A percentile compares a stretch with the other conserved stretches of the same genome.
These are phyloP conservation scores for Alaudala cheleensis DNA, from an alignment of 2,113 vertebrate species.

Conservation along the genomic window DNA sequence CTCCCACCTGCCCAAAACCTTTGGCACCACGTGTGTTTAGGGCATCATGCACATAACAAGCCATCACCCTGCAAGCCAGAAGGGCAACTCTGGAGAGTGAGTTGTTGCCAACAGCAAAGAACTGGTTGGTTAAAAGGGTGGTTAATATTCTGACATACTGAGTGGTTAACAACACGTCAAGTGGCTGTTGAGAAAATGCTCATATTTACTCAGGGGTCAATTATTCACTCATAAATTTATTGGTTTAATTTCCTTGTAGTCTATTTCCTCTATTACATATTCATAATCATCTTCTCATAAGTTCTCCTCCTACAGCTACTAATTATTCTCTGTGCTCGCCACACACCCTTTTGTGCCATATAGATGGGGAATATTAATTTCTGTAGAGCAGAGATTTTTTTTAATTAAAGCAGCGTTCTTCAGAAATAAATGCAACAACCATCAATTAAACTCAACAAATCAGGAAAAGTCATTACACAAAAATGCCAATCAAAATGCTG, in stretches of 20 bases:
- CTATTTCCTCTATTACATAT: slow-evolving; percentile 40
- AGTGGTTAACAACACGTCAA: slow-evolving; percentile 23
- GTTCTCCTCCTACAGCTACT: slow-evolving; percentile 42
- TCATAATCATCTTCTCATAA: slow-evolving; percentile 28
- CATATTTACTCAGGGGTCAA: slow-evolving; percentile 35
- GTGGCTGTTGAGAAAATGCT: slow-evolving; percentile 23
- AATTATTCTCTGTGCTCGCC: slow-evolving; percentile 30
- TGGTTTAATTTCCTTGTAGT: slow-evolving; percentile 42
- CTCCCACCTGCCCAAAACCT: neutral
- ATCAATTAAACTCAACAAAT: slow-evolving; percentile 49
- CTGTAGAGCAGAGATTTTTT: neutral
- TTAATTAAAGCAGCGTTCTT: slow-evolving; percentile 40
- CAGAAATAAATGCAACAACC: slow-evolving; percentile 28
- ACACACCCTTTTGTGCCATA: slow-evolving; percentile 41
- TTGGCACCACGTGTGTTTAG: neutral
- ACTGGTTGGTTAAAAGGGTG: neutral
- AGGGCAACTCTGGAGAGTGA: neutral
- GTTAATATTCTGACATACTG: slow-evolving; percentile 23
- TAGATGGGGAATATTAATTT: slow-evolving; percentile 47
- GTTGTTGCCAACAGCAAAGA: neutral
- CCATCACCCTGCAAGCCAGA: neutral
- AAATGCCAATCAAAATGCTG: neutral
- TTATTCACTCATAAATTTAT: slow-evolving; percentile 55
- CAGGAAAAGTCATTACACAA: slow-evolving; percentile 20
- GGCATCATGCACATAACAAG: neutral